Evolutionary conservation across 2,113 vertebrate genomes (phyloP), one percentile per base, ranked within the genome.

Genomic region (Coryphaenoides rupestris): DNA sequence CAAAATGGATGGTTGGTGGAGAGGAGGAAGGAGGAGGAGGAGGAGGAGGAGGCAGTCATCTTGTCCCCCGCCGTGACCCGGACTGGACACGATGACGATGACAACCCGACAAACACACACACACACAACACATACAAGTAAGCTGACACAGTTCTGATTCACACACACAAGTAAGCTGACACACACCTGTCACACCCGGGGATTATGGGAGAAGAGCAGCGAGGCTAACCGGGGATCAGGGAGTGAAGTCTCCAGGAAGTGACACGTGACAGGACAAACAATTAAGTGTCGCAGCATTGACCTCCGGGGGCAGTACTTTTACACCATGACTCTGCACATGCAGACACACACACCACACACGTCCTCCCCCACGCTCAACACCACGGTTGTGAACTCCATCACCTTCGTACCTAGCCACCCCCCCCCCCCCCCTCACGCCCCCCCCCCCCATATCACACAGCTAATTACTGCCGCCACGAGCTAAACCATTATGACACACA

Each of bases 191-290:
- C 87, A 89, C 79, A 66, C 73, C 6, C 69, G 71, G 74, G 87
- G 86, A 90, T 90, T 88, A 83, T n/a, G n/a, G n/a, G 80, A 89
- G 84, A 74, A 86, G 79, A 86, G 74, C 79, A n/a, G 69, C 55
- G 21, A 62, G 74, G 84, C 75, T 80, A 83, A 84, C 78, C 80
- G 79, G 78, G 85, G 84, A n/a, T 83, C 80, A 86, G 68, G 88
- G 83, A 87, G 88, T 83, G 89, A 82, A 88, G 86, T 88, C 88
- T 84, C 33, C 80, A 77, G 74, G 83, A 89, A 84, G 84, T 84
- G 87, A 90, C 88, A 89, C 79, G 85, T 90, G 87, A 89, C 83
- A 89, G 82, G 84, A 86, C 77, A 86, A 87, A 89, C 84, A 83
- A 88, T 89, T 81, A 86, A 81, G 85, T 84, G 88, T 90, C 81